Percentiles rank a stretch among this genome's conserved stretches.
Evolutionary conservation across 2,888 invertebrate species (phyloP).

Genomic region (Cheilosia pagana): DNA sequence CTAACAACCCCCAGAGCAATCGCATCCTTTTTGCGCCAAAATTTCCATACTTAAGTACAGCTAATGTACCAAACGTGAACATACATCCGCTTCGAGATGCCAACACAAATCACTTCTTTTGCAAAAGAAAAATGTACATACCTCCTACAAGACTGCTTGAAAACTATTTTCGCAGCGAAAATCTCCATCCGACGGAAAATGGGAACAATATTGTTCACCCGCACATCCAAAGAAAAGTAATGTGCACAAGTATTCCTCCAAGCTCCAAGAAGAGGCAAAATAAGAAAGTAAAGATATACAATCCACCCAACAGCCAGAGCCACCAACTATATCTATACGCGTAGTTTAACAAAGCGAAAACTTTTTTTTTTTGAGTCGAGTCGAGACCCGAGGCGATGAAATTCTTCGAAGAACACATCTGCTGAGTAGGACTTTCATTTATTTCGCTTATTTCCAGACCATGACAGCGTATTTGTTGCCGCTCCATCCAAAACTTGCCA

Average conservation of each 20-base stretch:
- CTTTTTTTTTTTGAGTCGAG: constrained; percentile 23
- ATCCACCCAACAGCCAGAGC: constrained; percentile 5
- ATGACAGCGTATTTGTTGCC: constrained; percentile 62
- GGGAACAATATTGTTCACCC: constrained; percentile 3
- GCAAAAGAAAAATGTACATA: constrained; percentile 12
- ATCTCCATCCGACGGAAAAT: constrained; percentile 29
- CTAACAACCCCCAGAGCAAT: constrained; percentile 35
- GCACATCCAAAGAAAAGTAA: constrained; percentile 25
- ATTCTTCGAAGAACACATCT: constrained; percentile 53
- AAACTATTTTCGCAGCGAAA: constrained; percentile 44
- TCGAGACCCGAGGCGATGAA: constrained; percentile 38
- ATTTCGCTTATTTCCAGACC: constrained; percentile 54
- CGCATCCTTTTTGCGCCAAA: constrained; percentile 6
- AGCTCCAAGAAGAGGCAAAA: not conserved
- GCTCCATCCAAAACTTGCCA: constrained; percentile 21
- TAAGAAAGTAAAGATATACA: constrained; percentile 1
- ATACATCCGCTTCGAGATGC: constrained; percentile 41
- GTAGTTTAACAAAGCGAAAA: constrained; percentile 34
- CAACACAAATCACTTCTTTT: constrained; percentile 43
- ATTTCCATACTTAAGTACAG: constrained; percentile 44
- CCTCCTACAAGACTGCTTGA: not conserved
- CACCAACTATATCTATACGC: constrained; percentile 1
- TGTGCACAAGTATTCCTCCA: constrained; percentile 1
- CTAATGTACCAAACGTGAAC: constrained; percentile 54
- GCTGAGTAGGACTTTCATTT: constrained; percentile 62